These are phyloP conservation scores for Hemitrygon akajei DNA, from an alignment of 2,797 vertebrate genomes.

Conservation along the genomic window DNA sequence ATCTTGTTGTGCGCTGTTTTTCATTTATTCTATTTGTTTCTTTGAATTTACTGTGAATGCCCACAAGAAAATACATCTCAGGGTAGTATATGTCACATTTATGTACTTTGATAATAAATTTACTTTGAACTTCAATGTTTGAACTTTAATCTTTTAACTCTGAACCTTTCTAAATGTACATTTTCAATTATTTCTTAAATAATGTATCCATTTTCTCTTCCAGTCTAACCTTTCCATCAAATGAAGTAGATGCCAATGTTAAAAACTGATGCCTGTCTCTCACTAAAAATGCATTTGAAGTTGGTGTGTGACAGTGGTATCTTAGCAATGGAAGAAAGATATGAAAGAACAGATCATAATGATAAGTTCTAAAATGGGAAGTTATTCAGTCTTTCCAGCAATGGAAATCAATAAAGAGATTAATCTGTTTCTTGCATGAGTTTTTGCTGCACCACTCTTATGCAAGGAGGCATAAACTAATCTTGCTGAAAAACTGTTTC, in stretches of 20 bases:
- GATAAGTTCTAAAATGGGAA: not conserved
- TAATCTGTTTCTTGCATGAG: not conserved
- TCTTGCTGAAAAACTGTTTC: not conserved
- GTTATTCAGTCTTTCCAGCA: not conserved
- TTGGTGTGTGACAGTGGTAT: not conserved
- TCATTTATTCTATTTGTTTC: too few relatives aligned
- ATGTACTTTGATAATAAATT: too few relatives aligned
- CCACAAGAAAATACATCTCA: too few relatives aligned
- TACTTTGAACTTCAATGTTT: too few relatives aligned
- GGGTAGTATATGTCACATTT: too few relatives aligned
- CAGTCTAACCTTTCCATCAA: not conserved
- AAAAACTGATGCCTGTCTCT: not conserved
- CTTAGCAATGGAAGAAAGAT: not conserved
- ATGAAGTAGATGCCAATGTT: not conserved
- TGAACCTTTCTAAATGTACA: not conserved
- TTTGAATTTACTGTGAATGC: too few relatives aligned
- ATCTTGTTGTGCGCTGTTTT: too few relatives aligned
- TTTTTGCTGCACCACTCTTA: not conserved
- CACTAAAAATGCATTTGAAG: not conserved
- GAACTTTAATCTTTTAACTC: too few relatives aligned
- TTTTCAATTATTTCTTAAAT: not conserved
- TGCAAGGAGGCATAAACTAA: not conserved
- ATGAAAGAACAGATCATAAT: not conserved
- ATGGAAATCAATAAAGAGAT: not conserved
- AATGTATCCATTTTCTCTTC: not conserved